These are phyloP conservation scores for Nephrotoma flavescens DNA, from an alignment of 2,888 invertebrate genomes.

Conservation along the genomic window DNA sequence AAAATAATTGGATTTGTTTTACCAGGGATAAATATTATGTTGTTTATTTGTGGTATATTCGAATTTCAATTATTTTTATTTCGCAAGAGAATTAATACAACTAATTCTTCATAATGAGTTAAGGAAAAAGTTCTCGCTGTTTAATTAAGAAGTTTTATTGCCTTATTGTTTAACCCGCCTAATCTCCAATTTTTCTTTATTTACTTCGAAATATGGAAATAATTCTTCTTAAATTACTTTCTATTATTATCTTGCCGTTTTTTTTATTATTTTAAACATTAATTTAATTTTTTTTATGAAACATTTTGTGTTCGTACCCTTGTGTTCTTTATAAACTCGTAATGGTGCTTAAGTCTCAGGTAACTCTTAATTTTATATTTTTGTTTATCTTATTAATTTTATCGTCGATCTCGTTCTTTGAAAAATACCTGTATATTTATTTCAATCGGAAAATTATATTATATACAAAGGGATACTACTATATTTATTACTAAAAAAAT, in stretches of 20 bases:
- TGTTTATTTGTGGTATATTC: not conserved
- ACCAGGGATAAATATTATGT: not conserved
- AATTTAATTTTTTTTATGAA: not conserved
- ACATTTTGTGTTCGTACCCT: not conserved
- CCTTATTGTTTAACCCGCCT: not conserved
- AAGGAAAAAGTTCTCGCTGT: not conserved
- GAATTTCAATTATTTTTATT: not conserved
- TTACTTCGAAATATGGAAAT: not conserved
- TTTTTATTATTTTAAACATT: not conserved
- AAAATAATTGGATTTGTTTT: not conserved
- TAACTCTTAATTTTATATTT: not conserved
- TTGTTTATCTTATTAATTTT: not conserved
- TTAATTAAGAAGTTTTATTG: not conserved
- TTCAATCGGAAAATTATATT: too few species aligned
- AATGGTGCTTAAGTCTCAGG: not conserved
- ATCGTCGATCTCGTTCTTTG: too few species aligned
- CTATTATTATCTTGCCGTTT: not conserved
- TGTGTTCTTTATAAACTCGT: not conserved
- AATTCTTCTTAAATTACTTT: not conserved
- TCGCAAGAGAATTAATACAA: not conserved
- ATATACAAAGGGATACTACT: too few species aligned
- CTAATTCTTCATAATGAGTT: not conserved
- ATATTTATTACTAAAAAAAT: too few species aligned
- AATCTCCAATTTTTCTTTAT: not conserved
- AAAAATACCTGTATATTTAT: too few species aligned